Evolutionary conservation across 2,888 invertebrate species (phyloP).

Genomic region (Cartodere bifasciata): DNA sequence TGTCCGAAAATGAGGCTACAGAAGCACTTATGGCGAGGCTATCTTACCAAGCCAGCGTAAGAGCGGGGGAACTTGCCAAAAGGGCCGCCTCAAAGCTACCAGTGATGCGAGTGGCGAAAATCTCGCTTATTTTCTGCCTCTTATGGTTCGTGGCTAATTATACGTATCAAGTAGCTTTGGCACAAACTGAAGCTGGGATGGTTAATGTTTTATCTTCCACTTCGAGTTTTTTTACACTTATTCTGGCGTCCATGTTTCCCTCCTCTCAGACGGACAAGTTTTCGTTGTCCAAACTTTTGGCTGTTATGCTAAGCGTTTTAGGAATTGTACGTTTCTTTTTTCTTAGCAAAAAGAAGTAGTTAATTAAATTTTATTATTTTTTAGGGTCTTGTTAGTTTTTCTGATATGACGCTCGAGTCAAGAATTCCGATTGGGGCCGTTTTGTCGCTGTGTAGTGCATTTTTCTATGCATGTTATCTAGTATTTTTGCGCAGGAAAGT

Average conservation of each 20-base stretch:
- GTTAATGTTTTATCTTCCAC: constrained; percentile 83
- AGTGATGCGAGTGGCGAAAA: constrained; percentile 62
- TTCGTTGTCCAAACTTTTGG: constrained; percentile 72
- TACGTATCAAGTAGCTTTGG: constrained; percentile 78
- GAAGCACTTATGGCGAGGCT: constrained; percentile 86
- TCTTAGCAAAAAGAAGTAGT: constrained; percentile 2
- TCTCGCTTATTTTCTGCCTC: constrained; percentile 75
- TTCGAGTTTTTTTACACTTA: constrained; percentile 78
- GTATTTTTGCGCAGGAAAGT: constrained; percentile 77
- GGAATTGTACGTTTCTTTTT: constrained; percentile 53
- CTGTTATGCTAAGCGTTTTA: constrained; percentile 63
- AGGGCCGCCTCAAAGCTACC: constrained; percentile 66
- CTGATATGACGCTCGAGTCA: constrained; percentile 53
- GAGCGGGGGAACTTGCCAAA: constrained; percentile 68
- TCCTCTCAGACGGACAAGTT: constrained; percentile 71
- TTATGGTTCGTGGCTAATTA: constrained; percentile 95
- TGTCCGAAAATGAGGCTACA: constrained; percentile 82
- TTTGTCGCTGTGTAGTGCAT: constrained; percentile 73
- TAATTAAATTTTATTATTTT: constrained; percentile 16
- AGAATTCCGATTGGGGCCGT: constrained; percentile 64
- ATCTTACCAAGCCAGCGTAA: constrained; percentile 85
- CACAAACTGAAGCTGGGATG: constrained; percentile 70
- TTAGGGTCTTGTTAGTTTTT: constrained; percentile 64
- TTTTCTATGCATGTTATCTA: constrained; percentile 83
- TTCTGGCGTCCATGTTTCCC: constrained; percentile 78